Base-by-base conservation (phyloP, 2,888 invertebrate genomes). In the Cistogaster globosa region DNA sequence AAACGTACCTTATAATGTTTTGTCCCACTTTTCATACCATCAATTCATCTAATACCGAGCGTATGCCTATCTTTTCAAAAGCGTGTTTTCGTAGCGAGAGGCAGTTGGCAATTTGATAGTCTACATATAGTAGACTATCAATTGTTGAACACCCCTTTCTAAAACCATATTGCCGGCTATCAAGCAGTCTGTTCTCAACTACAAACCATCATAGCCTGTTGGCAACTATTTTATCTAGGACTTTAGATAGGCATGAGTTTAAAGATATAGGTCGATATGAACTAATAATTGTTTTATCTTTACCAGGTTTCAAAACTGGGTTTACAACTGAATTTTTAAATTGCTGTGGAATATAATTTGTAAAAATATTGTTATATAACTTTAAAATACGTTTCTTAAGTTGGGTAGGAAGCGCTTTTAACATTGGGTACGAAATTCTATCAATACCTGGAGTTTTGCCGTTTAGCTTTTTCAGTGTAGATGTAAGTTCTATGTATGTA, bases 191-290 rank as follows among this genome's bases (percentile, higher is more conserved):
- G 45, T 77, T 12, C 26, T 26, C 26, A 8, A 16, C 32, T n/a
- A 45, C 45, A 53, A 76, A 26, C 26, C 26, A 26, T 4, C 26
- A 26, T 26, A 26, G 26, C n/a, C 79, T 67, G n/a, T 74, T 81
- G 0, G 60, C 60, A 26, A 81, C 62, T 20, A 74, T 74, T 68
- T 74, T 74, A 55, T 71, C 69, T 16, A 69, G 32, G 0, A 68
- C 20, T 22, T 82, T 82, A 16, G 75, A 55, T 20, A 36, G 20
- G 26, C 51, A 75, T n/a, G 68, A 53, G 16, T 68, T 81, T 3
- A 83, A 48, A 2, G 80, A 80, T n/a, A 85, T 85, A 36, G 86
- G 87, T 22, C 86, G 62, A 67, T 86, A 83, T 7, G 78, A 81
- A 8, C 26, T 77, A 18, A 36, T 7, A 7, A 9, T 8, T 60